These are phyloP conservation scores for Slavum lentiscoides DNA, from an alignment of 2,888 invertebrate genomes.

Conservation along the genomic window DNA sequence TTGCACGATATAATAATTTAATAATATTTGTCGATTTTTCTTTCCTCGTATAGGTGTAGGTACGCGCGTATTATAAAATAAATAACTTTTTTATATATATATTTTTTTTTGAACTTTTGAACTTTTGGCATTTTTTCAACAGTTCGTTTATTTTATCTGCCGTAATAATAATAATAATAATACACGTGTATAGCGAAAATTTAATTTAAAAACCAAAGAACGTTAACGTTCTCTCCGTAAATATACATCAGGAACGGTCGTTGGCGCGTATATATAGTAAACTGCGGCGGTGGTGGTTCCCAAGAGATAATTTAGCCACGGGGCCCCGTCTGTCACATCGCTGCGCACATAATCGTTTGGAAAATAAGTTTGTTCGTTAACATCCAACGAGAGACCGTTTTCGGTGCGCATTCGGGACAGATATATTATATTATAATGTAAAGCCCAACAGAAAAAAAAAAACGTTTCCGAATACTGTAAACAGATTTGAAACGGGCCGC, in stretches of 20 bases:
- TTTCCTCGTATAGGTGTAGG: too few species aligned
- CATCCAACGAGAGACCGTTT: not conserved
- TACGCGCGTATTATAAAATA: too few species aligned
- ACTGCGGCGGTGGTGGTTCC: not conserved
- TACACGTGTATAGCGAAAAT: not conserved
- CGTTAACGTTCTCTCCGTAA: not conserved
- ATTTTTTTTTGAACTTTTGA: too few species aligned
- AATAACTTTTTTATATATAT: too few species aligned
- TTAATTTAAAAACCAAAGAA: not conserved
- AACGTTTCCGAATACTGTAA: too few species aligned
- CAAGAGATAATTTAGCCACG: constrained; percentile 19
- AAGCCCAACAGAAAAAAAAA: too few species aligned
- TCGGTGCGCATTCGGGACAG: not conserved
- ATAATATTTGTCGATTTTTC: too few species aligned
- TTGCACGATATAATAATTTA: too few species aligned
- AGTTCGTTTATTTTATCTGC: not conserved
- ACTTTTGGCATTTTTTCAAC: not conserved
- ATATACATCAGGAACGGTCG: not conserved
- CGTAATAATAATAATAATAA: too few species aligned
- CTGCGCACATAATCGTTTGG: constrained; percentile 21
- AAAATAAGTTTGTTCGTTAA: constrained; percentile 1
- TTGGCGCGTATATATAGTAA: not conserved
- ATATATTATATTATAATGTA: too few species aligned
- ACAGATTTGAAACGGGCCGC: too few species aligned
- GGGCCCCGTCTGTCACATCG: constrained; percentile 10